Percentiles rank a stretch among this genome's conserved stretches.
Conservation (phyloP, 1,140 invertebrate genomes). For the Rhysida immarginata region DNA sequence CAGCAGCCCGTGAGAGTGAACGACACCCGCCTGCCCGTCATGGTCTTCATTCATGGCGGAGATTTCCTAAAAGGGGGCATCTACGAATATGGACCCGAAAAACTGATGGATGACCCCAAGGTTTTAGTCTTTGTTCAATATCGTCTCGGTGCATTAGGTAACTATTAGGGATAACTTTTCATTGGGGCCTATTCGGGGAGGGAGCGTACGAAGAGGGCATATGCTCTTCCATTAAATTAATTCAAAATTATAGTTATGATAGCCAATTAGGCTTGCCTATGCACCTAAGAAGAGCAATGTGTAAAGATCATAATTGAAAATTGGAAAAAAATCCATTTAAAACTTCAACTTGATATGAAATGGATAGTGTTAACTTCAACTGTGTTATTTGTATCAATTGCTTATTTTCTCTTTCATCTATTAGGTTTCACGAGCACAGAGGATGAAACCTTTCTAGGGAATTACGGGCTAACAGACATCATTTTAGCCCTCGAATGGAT, state of each 20-base stretch:
- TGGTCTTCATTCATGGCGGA: slow-evolving; percentile 95
- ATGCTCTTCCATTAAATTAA: no score
- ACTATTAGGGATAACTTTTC: no score
- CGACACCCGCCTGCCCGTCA: slow-evolving; percentile 44
- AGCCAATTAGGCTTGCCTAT: no score
- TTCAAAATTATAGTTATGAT: no score
- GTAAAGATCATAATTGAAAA: no score
- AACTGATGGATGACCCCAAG: slow-evolving; percentile 49
- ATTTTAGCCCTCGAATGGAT: slow-evolving; percentile 31
- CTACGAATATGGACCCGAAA: slow-evolving; percentile 42
- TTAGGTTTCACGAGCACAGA: slow-evolving; percentile 33
- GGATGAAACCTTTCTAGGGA: slow-evolving; percentile 29
- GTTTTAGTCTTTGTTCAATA: slow-evolving; percentile 96
- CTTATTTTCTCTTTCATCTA: not conserved
- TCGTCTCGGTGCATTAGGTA: slow-evolving; percentile 79
- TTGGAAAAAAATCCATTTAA: no score
- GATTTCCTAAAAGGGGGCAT: slow-evolving; percentile 82
- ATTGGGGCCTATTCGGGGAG: no score
- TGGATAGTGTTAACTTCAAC: no score
- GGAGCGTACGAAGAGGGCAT: no score
- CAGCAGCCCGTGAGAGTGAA: not conserved
- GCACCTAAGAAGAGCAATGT: no score
- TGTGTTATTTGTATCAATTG: no score
- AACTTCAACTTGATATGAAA: no score
- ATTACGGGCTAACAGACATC: slow-evolving; percentile 36